Evolutionary conservation across 2,113 vertebrate species (phyloP).

Genomic region (Colinus virginianus): DNA sequence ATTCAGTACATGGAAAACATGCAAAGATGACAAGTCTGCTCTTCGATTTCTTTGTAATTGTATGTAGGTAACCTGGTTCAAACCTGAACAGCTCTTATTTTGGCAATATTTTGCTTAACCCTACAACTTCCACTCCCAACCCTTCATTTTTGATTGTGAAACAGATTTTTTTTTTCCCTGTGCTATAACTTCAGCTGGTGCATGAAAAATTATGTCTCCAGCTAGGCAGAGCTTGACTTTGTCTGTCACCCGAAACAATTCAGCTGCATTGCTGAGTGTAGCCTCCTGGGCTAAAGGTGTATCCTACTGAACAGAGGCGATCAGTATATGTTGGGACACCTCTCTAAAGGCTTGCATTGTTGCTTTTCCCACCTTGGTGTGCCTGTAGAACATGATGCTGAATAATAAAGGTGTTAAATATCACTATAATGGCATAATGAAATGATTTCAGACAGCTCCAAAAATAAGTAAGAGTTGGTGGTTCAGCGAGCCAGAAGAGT

Average conservation of each 20-base stretch:
- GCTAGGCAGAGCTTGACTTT: neutral
- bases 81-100: neutral
- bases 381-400: neutral
- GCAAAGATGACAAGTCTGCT: neutral
- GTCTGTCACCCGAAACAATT: neutral
- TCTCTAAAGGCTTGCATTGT: neutral
- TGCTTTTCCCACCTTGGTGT: neutral
- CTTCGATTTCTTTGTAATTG: neutral
- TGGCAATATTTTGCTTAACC: neutral
- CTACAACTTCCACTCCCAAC: neutral
- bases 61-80: neutral
- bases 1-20: neutral
- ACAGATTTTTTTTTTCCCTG: neutral
- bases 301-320: neutral
- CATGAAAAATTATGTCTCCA: neutral
- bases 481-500: neutral
- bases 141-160: neutral
- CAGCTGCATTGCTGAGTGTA: accelerated
- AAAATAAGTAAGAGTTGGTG: neutral
- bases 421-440: neutral
- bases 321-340: neutral
- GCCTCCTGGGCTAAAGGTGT: neutral
- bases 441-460: neutral
- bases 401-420: neutral
- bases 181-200: neutral